Evolutionary conservation across 2,797 vertebrate species (phyloP).

Genomic region (Iguana delicatissima): DNA sequence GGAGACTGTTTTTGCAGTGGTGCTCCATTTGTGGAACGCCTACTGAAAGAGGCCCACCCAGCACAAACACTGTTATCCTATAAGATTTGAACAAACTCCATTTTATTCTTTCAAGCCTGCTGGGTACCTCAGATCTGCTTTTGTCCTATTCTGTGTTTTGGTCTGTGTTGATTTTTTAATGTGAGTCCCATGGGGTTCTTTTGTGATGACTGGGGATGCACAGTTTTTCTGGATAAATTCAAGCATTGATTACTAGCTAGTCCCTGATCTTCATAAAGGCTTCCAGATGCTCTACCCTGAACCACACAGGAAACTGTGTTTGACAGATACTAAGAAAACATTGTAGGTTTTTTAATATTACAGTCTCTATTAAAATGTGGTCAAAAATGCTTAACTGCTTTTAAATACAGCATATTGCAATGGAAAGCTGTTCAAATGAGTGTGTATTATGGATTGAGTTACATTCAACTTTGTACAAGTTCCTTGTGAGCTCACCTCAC

Average conservation of each 20-base stretch:
- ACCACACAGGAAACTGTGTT: background rate
- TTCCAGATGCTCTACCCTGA: background rate
- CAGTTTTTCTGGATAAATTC: background rate
- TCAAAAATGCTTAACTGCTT: background rate
- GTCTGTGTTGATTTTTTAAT: too few relatives aligned
- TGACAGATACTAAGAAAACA: background rate
- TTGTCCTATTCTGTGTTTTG: background rate
- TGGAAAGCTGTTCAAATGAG: background rate
- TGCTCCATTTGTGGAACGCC: background rate
- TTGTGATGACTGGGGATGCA: background rate
- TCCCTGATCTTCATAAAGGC: background rate
- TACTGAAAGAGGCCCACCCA: background rate
- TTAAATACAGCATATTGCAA: background rate
- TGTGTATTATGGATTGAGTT: background rate
- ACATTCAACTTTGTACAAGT: slow-evolving; percentile 3
- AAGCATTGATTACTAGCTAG: background rate
- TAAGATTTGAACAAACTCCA: background rate
- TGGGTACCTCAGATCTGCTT: background rate
- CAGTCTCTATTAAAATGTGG: background rate
- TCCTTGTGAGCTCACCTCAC: background rate
- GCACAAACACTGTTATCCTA: background rate
- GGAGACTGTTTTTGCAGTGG: background rate
- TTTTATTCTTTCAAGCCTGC: background rate
- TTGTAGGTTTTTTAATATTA: background rate
- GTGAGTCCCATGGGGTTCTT: background rate